Evolutionary conservation across 2,888 invertebrate genomes (phyloP).

Genomic region (Tiliacea aurago): DNA sequence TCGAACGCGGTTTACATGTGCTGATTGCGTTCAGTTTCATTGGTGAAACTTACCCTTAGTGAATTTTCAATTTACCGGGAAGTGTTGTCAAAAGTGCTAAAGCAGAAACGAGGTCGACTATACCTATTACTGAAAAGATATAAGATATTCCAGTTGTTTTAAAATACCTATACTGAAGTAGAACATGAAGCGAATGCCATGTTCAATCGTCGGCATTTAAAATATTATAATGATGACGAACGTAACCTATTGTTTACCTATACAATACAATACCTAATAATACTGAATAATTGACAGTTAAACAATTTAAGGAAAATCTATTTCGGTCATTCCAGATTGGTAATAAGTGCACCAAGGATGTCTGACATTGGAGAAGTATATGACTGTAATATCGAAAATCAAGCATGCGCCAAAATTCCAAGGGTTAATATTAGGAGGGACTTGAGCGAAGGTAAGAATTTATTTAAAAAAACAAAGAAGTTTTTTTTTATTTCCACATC

Average conservation of each 20-base stretch:
- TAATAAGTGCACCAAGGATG: conserved; percentile 76
- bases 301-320: conserved; percentile 16
- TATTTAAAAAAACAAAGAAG: background rate
- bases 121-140: background rate
- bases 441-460: conserved; percentile 1
- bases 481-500: background rate
- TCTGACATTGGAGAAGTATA: conserved; percentile 72
- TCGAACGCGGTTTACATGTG: no score
- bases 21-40: no score
- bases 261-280: background rate
- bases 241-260: background rate
- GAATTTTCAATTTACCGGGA: background rate
- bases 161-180: no score
- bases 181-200: no score
- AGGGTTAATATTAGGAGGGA: background rate
- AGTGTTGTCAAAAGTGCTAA: background rate
- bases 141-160: background rate
- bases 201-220: no score
- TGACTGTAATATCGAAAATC: conserved; percentile 59
- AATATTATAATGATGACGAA: background rate
- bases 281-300: background rate
- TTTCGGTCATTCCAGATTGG: conserved; percentile 67
- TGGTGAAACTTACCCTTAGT: background rate
- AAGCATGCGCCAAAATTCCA: conserved; percentile 10
- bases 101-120: background rate